phyloP scores from a whole-genome alignment of 2,113 vertebrate genomes.

The Microtus oregoni region DNA sequence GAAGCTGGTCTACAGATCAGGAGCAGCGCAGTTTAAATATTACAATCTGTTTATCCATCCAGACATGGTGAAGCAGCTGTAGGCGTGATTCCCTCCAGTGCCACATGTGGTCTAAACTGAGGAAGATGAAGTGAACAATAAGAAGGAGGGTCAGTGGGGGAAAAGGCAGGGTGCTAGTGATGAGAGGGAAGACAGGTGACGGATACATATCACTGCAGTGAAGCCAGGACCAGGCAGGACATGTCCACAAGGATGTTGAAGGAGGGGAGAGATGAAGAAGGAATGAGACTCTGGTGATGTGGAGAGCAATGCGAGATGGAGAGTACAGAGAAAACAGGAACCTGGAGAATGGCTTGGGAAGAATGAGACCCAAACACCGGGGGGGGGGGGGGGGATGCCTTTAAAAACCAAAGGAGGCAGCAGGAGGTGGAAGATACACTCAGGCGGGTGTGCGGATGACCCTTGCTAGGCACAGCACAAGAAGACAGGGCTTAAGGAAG shows the following conservation, averaged over 20 bases:
- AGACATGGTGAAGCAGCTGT: neutral
- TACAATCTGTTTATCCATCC: neutral
- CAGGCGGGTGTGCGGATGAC: fast-evolving
- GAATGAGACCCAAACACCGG: neutral
- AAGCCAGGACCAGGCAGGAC: neutral
- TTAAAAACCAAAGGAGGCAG: neutral
- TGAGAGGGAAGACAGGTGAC: neutral
- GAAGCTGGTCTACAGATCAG: neutral
- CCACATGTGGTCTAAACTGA: neutral
- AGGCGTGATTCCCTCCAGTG: neutral
- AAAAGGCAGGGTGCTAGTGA: neutral
- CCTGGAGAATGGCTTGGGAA: neutral
- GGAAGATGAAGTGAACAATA: neutral
- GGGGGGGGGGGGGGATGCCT: neutral
- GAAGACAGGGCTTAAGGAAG: neutral
- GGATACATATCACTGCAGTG: fast-evolving
- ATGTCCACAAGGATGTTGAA: neutral
- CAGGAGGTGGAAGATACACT: neutral
- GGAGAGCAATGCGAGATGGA: neutral
- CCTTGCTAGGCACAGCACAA: neutral
- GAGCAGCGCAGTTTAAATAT: neutral
- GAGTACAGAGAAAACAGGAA: neutral
- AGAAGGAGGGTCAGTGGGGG: neutral
- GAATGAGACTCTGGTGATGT: neutral
- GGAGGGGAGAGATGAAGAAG: neutral